Evolutionary conservation across 2,113 vertebrate species (phyloP), one percentile per base, ranked within the genome.

Genomic region (Todiramphus saurophagus): DNA sequence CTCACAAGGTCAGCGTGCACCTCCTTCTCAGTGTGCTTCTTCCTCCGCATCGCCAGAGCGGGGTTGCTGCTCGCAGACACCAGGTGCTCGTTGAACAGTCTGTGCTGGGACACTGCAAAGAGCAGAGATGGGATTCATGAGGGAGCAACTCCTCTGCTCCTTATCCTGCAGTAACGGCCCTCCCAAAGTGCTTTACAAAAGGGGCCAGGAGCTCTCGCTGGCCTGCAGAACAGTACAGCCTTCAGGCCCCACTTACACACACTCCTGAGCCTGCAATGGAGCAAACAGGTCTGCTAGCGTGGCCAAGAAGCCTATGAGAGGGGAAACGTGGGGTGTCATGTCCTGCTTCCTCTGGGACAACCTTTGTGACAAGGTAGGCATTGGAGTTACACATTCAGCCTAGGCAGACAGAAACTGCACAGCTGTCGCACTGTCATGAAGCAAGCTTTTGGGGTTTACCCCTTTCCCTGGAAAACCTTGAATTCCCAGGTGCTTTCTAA

Each of bases 11-110:
- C 98, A 9, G 99, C 99, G 0, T 98, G 98, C 82, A 99, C 99
- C 88, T 99, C 99, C 88, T 99, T 99, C 97, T 99, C 99, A 0
- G 99, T 98, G 97, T 99, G 99, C 94, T 99, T 99, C 97, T 99
- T 99, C 90, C 99, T 98, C 43, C 99, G 98, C 98, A 99, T 98
- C 2, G 99, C 99, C 95, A 99, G 97, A 2, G 99, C 99, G 0
- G 99, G 99, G 96, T 99, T 99, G 80, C 99, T 99, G 88, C 99
- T 99, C 23, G 99, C 99, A 2, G 99, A 99, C 92, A 99, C 99
- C 94, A 99, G 97, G 93, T 99, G 99, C 96, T 99, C 99, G 7
- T 99, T 99, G 96, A 99, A 99, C 27, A 99, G 97, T 74, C 99
- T 99, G 97, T 99, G 99, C 96, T 99, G 99, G 39, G 99, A 99